Evolutionary conservation across 2,113 vertebrate species (phyloP).

Genomic region (Piprites chloris): DNA sequence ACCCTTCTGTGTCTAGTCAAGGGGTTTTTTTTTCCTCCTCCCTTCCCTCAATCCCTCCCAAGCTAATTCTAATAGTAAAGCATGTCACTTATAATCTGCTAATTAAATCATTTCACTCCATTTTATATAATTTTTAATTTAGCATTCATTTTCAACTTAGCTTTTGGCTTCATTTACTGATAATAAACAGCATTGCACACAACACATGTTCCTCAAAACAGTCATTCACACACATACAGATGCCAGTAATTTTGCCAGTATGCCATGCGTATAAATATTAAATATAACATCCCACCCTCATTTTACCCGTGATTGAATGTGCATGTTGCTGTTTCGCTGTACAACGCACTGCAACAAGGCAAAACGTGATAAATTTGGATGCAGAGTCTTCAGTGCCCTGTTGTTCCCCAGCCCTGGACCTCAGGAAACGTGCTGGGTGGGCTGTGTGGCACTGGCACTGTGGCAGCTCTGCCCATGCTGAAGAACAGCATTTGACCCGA

Average conservation of each 20-base stretch:
- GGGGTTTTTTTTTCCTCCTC: not conserved
- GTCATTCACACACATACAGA: conserved; percentile 74
- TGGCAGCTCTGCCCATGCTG: not conserved
- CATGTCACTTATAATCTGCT: conserved; percentile 75
- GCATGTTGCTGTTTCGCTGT: conserved; percentile 54
- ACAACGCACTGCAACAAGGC: not conserved
- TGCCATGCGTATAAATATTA: conserved; percentile 72
- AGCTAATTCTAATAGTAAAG: conserved; percentile 64
- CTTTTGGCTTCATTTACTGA: conserved; percentile 82
- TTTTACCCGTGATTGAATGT: conserved; percentile 68
- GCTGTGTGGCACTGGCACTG: not conserved
- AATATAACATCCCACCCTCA: conserved; percentile 68
- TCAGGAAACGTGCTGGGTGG: not conserved
- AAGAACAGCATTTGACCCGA: not conserved
- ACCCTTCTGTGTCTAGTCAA: conserved; percentile 37
- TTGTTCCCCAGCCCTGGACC: not conserved
- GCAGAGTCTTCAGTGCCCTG: not conserved
- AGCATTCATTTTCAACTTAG: conserved; percentile 83
- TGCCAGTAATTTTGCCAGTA: conserved; percentile 73
- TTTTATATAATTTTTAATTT: conserved; percentile 85
- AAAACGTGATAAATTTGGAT: not conserved
- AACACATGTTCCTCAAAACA: conserved; percentile 78
- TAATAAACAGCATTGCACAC: conserved; percentile 80
- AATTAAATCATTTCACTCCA: conserved; percentile 82
- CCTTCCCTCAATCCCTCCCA: conserved; percentile 41